Evolutionary conservation across 2,888 invertebrate genomes (phyloP).

Genomic region (Tupiocoris notatus): DNA sequence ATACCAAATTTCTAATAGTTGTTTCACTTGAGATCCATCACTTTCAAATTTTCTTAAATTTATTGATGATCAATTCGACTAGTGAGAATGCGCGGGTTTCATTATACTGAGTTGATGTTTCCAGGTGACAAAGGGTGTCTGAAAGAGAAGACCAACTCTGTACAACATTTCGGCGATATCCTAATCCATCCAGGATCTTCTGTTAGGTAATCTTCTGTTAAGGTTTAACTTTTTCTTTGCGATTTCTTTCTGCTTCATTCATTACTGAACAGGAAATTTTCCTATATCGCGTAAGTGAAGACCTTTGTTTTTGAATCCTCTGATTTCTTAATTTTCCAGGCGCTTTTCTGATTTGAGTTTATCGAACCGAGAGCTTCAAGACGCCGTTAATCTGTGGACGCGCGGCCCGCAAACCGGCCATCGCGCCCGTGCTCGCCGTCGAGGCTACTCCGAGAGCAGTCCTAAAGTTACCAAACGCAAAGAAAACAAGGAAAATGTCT

Average conservation of each 20-base stretch:
- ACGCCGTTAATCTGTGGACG: background rate
- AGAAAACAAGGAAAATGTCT: conserved; percentile 46
- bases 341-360: conserved; percentile 7
- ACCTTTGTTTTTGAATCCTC: no score
- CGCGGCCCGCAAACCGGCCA: conserved; percentile 19
- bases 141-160: conserved; percentile 44
- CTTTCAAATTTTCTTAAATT: no score
- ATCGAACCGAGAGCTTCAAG: background rate
- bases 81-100: no score
- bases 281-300: background rate
- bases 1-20: no score
- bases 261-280: no score
- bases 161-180: conserved; percentile 31
- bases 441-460: conserved; percentile 29
- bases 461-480: conserved; percentile 56
- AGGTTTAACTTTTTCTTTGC: background rate
- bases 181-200: conserved; percentile 16
- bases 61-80: no score
- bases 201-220: background rate
- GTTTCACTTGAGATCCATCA: no score
- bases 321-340: conserved; percentile 1
- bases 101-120: no score
- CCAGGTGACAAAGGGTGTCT: conserved; percentile 41
- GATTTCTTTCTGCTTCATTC: background rate
- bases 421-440: conserved; percentile 2